Base-by-base conservation (phyloP, 2,113 vertebrate genomes). In the Trematomus loennbergii region DNA sequence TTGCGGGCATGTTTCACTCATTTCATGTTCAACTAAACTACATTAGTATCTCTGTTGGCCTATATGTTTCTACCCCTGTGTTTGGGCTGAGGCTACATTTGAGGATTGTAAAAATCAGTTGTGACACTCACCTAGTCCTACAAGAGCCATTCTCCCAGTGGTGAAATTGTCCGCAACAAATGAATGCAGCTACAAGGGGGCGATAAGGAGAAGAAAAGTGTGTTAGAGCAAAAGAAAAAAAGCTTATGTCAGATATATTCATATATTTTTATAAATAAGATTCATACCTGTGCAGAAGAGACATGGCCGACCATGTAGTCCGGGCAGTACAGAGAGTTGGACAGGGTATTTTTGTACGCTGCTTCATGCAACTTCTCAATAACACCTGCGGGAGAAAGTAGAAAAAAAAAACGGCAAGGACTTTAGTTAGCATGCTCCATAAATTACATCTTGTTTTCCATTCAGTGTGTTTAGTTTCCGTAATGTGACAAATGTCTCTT, bases 321-420 rank as follows among this genome's bases (percentile, higher is more conserved):
- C 58, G 97, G 97, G 88, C 97, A 99, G 81, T 97, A 99, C 62
- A 99, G 91, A 12, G 98, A 95, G 87, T 98, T 98, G 84, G 95
- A 95, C 81, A 99, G 92, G 33, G 88, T 67, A 1, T 91, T 94
- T 83, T 94, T 95, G 68, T 94, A 95, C 0, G 93, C 93, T 12
- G 89, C 94, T 72, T 92, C 91, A 66, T 95, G 98, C 86, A 99
- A 82, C 79, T 96, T 97, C 89, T 99, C 97, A 83, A 99, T 90
- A 64, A 98, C 88, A 87, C 90, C 98, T 99, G 79, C 0, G 10
- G 12, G 43, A 66, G n/a, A 62, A 74, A 58, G 48, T 1, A 29
- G 8, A 29, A 29, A 25, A 25, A 25, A 25, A 25, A 52, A 55
- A 40, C 63, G 25, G 25, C 25, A 25, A 25, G 25, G 3, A 2